Base-by-base conservation (phyloP, 2,888 invertebrate genomes). In the Drosophila neoperkinsi region DNA sequence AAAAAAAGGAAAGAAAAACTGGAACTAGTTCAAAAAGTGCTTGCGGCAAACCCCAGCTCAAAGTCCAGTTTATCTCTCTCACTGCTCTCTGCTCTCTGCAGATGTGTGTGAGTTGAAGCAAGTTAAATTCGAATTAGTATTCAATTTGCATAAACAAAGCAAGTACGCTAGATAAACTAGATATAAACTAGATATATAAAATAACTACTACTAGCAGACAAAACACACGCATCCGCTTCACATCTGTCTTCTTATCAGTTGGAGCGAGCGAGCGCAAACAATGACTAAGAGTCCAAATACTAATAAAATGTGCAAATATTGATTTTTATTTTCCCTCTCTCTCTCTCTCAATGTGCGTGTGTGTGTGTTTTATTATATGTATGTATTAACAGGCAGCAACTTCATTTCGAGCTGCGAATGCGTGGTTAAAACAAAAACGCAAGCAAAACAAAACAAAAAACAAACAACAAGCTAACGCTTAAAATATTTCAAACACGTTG, bases 401-500 rank as follows among this genome's bases (percentile, higher is more conserved):
- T 84, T 81, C 66, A 79, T 77, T 77, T 73, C 36, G 21, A 41
- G 64, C 68, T 65, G 73, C 83, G 77, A 85, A 83, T 82, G 68
- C 80, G 88, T 79, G 73, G 66, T 65, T 79, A 71, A 62, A 81
- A 74, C 66, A 79, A 77, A 77, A 73, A 69, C 51, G 38, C 51
- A 73, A 73, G 58, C 66, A 74, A 79, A 79, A 69, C 76, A 79
- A 71, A 65, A 51, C 46, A 65, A 59, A 33, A 56, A 56, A 51
- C 74, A 79, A 74, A 68, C 63, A 77, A 55, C 68, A 75, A 62
- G 69, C 62, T 38, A 41, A 25, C 57, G 51, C 68, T 82, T 84
- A 71, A 86, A 72, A 70, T 88, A 86, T 86, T 84, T 88, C 71
- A 82, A 84, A 80, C 85, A 86, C 88, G 88, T 84, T 77, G 65